Base-by-base conservation (phyloP, 2,113 vertebrate species). In the Tautogolabrus adspersus region DNA sequence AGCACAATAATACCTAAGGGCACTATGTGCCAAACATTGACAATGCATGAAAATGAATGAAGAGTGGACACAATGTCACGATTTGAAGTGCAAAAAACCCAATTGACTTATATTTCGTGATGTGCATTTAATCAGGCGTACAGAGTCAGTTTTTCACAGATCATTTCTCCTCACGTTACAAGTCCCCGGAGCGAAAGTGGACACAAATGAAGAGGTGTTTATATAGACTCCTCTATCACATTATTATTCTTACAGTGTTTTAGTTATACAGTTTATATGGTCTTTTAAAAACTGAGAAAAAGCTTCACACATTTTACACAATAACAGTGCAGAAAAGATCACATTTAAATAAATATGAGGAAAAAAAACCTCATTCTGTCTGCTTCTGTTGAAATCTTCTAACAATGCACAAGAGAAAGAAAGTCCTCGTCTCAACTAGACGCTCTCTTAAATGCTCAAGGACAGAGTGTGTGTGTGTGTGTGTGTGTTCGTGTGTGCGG, bases 401-500 rank as follows among this genome's bases (percentile, higher is more conserved):
- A 72, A 83, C 21, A 79, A 76, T 38, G 65, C 26, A 58, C 12
- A 76, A 49, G 8, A 74, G 47, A 69, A 73, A 66, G 3, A 19
- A n/a, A 52, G 58, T 59, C 38, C 55, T 68, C n/a, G 30, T 66
- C 26, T 74, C 65, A 34, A 68, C 66, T 9, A 58, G 18, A 61
- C 10, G 6, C 37, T 82, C 16, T 19, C 40, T 75, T 77, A 77
- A 81, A 67, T 22, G n/a, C 40, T 81, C 78, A 91, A 87, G 79
- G 82, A 88, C 75, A n/a, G 58, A 54, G 26, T 62, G 58, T 58
- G 60, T 58, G 51, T 52, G 40, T 22, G 6, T 42, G 44, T 49
- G 66, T 26, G 26, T 51, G 61, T 49, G 55, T 21, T 19, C 19
- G 68, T 37, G 38, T 22, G 38, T 37, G 38, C 3, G 51, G 5